Conservation (phyloP, 2,888 invertebrate genomes). For the Sylvicola cinctus region DNA sequence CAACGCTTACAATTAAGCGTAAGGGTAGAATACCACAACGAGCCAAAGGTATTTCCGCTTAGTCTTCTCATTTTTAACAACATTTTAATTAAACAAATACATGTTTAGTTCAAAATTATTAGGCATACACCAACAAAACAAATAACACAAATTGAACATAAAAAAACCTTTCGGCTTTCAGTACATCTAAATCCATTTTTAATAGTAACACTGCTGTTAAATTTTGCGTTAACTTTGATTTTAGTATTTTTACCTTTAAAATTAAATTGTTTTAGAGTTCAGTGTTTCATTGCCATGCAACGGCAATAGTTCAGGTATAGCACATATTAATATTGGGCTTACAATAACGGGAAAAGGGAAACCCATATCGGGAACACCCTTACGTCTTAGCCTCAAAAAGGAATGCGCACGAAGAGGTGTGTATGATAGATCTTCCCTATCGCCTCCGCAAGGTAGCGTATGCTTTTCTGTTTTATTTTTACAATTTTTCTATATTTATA, state of each 20-base stretch:
- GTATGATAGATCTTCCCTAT: constrained; percentile 32
- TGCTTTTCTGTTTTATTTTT: not conserved
- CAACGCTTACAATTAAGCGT: constrained; percentile 70
- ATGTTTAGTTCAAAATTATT: too few species aligned
- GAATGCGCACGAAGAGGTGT: constrained; percentile 87
- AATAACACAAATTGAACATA: too few species aligned
- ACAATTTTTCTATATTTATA: too few species aligned
- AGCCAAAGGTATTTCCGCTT: constrained; percentile 44
- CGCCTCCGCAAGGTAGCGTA: constrained; percentile 27
- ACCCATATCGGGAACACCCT: constrained; percentile 68
- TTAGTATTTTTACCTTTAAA: too few species aligned
- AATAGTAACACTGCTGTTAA: too few species aligned
- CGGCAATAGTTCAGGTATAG: constrained; percentile 72
- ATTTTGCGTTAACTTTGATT: too few species aligned
- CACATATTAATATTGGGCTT: constrained; percentile 70
- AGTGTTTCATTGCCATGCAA: constrained; percentile 73
- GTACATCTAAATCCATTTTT: too few species aligned
- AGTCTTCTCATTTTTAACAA: not conserved
- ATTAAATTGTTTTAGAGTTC: constrained; percentile 55
- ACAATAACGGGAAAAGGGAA: constrained; percentile 62
- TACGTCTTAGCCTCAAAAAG: constrained; percentile 71
- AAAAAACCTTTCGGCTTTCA: too few species aligned
- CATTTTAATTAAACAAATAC: not conserved
- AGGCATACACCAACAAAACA: too few species aligned
- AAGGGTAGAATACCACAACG: constrained; percentile 68